phyloP scores from a whole-genome alignment of 37 sponge, comb jelly and placozoan species.

The Mnemiopsis leidyi region DNA sequence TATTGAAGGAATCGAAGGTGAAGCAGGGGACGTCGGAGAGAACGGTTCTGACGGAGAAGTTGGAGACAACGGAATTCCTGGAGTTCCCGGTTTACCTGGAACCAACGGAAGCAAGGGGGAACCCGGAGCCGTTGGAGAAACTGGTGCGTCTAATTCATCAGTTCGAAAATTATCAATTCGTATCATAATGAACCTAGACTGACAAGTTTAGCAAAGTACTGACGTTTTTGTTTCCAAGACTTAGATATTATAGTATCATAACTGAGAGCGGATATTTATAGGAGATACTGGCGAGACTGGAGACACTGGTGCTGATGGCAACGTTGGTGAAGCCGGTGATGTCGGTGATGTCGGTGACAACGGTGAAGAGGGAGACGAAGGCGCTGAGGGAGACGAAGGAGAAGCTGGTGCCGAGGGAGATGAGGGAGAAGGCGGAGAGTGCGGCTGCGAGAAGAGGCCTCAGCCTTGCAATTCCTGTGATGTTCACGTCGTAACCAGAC shows the following conservation, averaged over 20 bases:
- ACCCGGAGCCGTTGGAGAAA: background rate
- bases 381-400: slow-evolving; percentile 36
- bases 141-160: too few relatives aligned
- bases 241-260: too few relatives aligned
- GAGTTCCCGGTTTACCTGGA: background rate
- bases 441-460: slow-evolving; percentile 7
- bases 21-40: background rate
- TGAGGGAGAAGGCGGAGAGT: slow-evolving; percentile 34
- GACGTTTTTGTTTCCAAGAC: too few relatives aligned
- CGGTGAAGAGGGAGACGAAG: slow-evolving; percentile 64
- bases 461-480: slow-evolving; percentile 3
- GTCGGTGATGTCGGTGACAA: slow-evolving; percentile 57
- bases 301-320: slow-evolving; percentile 25
- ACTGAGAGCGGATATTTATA: background rate
- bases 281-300: slow-evolving; percentile 20
- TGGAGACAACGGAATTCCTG: background rate
- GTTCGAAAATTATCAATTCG: too few relatives aligned
- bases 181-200: too few relatives aligned
- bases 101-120: background rate
- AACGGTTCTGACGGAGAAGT: background rate
- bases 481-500: slow-evolving; percentile 36
- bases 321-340: background rate
- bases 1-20: background rate
- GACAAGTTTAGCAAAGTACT: too few relatives aligned
- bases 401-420: slow-evolving; percentile 33